Evolutionary conservation across 2,888 invertebrate species (phyloP), one percentile per base, ranked within the genome.

Genomic region (Taenaris catops): DNA sequence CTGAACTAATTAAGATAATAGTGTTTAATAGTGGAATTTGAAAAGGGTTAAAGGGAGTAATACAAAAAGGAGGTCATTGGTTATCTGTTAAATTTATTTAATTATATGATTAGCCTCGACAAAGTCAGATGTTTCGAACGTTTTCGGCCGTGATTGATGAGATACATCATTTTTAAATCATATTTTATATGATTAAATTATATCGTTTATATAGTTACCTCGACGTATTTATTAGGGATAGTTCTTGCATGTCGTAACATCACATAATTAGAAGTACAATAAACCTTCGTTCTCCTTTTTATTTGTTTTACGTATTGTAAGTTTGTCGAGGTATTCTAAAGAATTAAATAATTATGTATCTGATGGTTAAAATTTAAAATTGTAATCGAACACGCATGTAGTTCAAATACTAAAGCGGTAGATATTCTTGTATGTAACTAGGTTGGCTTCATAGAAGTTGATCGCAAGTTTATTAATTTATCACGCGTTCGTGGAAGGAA

Each of bases 31-130:
- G n/a, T n/a, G n/a, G n/a, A n/a, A n/a, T n/a, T 51, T 75, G 83
- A 84, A 83, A 83, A 75, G 78, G 74, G 73, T 79, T 74, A 80
- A 80, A 72, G 64, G 76, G 75, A 66, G 67, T 83, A 80, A 81
- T 74, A 57, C 76, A 80, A n/a, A n/a, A n/a, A n/a, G n/a, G n/a
- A n/a, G n/a, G n/a, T n/a, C n/a, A n/a, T n/a, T 60, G 81, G 75
- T 75, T 74, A 73, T 79, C 70, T 63, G 73, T 74, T 69, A 66
- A 69, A 66, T 61, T 72, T 69, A 75, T 81, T 79, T 83, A 84
- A 83, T 83, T 78, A 83, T 56, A 78, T 53, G 63, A 50, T 51
- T 59, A 54, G 49, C 47, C 46, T 41, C 42, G 29, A 34, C 53
- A 44, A 44, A 52, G 59, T 56, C 60, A 36, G 55, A 56, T 51